Base-by-base conservation (phyloP, 2,888 invertebrate species). In the Tridacna gigas region DNA sequence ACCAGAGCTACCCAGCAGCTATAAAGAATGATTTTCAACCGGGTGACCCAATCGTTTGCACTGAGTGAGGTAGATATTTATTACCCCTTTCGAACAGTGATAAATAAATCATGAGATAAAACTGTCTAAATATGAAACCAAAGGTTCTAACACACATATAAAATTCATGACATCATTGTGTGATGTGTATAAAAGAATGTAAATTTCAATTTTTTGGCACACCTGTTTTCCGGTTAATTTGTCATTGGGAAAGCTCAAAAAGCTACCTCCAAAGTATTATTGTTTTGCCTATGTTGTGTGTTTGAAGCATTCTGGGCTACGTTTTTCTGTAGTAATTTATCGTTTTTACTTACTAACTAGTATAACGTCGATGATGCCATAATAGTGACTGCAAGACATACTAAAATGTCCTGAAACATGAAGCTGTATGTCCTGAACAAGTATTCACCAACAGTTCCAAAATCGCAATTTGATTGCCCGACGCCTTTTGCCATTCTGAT, bases 1-100 rank as follows among this genome's bases (percentile, higher is more conserved):
- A 56, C 20, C 11, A 56, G 56, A 56, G 56, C 56, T 56, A 51
- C 51, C 11, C 15, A 20, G 56, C 15, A 56, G 77, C 26, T 47
- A 60, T 83, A 80, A 83, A 83, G 73, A 77, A 83, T 79, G 73
- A 66, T 28, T 83, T 80, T 79, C 66, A 74, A 83, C 83, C 47
- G 45, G 74, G 65, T 80, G 80, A 83, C 83, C 80, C 51, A 67
- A 69, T 28, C 20, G 22, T 65, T 77, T 77, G 73, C 63, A 77
- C 73, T 25, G 15, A 51, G 26, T 26, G 51, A 45, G 45, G 71
- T 65, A 73, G 51, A 63, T 79, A 63, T 79, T 74, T 79, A 66
- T 67, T 69, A 47, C 67, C 9, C 26, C 25, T 74, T 74, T 74
- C 9, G 22, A 61, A 56, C 67, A 26, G 51, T 65, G 67, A 77